phyloP scores from a whole-genome alignment of 1,140 invertebrate genomes.

The Lanistes nyassanus region DNA sequence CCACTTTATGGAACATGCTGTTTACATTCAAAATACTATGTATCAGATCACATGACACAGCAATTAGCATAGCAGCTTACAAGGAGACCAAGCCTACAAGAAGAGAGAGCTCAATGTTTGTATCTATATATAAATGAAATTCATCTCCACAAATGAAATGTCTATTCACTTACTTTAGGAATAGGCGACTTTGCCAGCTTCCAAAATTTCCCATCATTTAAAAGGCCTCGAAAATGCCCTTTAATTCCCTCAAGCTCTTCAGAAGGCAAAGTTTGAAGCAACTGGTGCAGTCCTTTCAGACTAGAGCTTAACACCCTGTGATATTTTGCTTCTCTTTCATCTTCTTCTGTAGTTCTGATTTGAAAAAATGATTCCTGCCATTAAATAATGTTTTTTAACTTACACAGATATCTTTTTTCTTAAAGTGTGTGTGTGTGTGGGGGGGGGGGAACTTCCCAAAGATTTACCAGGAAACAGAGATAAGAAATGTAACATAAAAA shows the following conservation, averaged over 20 bases:
- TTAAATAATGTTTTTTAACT: no score
- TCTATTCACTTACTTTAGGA: slow-evolving; percentile 38
- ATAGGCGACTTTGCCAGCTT: slow-evolving; percentile 70
- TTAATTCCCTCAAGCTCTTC: slow-evolving; percentile 31
- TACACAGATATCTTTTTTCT: no score
- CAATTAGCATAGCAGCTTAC: neutral
- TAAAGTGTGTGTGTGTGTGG: no score
- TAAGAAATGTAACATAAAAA: no score
- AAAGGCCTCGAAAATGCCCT: slow-evolving; percentile 39
- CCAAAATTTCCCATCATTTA: slow-evolving; percentile 79
- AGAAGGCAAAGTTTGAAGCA: slow-evolving; percentile 53
- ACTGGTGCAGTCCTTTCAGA: slow-evolving; percentile 75
- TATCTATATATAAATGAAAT: neutral
- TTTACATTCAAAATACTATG: neutral
- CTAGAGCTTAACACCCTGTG: slow-evolving; percentile 76
- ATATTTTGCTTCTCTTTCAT: slow-evolving; percentile 81
- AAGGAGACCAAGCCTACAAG: no score
- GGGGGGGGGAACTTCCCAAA: no score
- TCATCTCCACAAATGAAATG: neutral
- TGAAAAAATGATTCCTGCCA: neutral
- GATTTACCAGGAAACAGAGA: no score
- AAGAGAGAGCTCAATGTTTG: neutral
- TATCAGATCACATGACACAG: neutral
- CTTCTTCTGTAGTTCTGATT: slow-evolving; percentile 70
- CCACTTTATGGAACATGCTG: no score